Base-by-base conservation (phyloP, 2,113 vertebrate genomes). In the Galemys pyrenaicus region DNA sequence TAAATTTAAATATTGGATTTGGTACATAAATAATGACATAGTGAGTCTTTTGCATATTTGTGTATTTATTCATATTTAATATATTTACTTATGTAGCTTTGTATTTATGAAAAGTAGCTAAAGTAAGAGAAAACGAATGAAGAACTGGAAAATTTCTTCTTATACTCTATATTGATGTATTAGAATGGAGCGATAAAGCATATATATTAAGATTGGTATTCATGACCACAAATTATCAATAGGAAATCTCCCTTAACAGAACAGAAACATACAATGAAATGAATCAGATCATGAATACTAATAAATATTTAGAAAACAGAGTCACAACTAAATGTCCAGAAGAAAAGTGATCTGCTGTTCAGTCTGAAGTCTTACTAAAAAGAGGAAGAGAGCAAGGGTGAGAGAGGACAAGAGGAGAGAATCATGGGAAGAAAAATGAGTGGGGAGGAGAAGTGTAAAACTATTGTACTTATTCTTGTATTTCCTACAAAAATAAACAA, bases 1-100 rank as follows among this genome's bases (percentile, higher is more conserved):
- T 88, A 22, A 56, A 56, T 16, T 88, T 74, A 88, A 89, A 86
- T 92, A 51, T 89, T 94, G 89, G 51, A 64, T 77, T 86, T 82
- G 5, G 17, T 73, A 77, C 17, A 81, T 51, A 77, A 68, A 11
- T 41, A 2, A 0, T 54, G 1, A 41, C 64, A 89, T 6, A 39
- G 5, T 80, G 3, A 44, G 44, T 62, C n/a, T n/a, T n/a, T n/a
- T n/a, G n/a, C n/a, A n/a, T 54, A 54, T 19, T 54, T 54, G 17
- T 54, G 51, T 54, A 17, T 56, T 22, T 56, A 22, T 20, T 56
- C 54, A 56, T 56, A 56, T 56, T 54, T 54, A 20, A 20, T 56
- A 7, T 20, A 56, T 56, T 56, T 24, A 20, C 20, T 56, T 56
- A 56, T 6, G 17, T 51, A 51, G 49, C 49, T 65, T 28, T 70